Evolutionary conservation across 2,888 invertebrate species (phyloP), one percentile per base, ranked within the genome.

Genomic region (Hemicrepidius hirtus): DNA sequence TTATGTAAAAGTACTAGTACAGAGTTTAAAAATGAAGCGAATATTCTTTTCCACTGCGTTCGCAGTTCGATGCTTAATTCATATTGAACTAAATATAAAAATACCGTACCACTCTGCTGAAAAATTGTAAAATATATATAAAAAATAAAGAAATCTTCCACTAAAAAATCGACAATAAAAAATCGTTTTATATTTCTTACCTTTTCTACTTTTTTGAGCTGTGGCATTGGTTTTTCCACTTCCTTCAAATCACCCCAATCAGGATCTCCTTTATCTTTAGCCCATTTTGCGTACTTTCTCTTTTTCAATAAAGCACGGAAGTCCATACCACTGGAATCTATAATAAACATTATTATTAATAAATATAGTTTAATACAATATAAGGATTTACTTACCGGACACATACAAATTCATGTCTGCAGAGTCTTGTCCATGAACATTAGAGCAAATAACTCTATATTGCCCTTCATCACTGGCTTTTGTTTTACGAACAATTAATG

Each of bases 221-320:
- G 91, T 78, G 96, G 95, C 81, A 93, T 89, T 76, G 95, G 96
- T 86, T 95, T 95, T 84, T 97, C 97, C 18, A 92, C 92, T 88
- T 97, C 96, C 87, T 98, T 98, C 73, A 98, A 91, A 81, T 97
- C 95, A 79, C 96, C 96, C 93, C 95, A 97, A 86, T 98, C 96
- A 37, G 95, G 95, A 82, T 97, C 97, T 64, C 93, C 94, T 80
- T 98, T 95, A 79, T 97, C 94, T 86, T 94, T 92, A 74, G 91
- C 95, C 97, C 97, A 97, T 90, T 96, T 95, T 82, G 95, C 94
- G 86, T 97, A 97, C 88, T 96, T 96, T 83, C 97, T 93, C 90
- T 97, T 98, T 88, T 97, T 98, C 81, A 99, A 90, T 95, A 99
- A 95, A 76, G 97, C 94, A 88, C 99, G 94, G 94, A 99, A 99